phyloP scores from a whole-genome alignment of 2,797 vertebrate genomes.

The Dendrocincla tyrannina region DNA sequence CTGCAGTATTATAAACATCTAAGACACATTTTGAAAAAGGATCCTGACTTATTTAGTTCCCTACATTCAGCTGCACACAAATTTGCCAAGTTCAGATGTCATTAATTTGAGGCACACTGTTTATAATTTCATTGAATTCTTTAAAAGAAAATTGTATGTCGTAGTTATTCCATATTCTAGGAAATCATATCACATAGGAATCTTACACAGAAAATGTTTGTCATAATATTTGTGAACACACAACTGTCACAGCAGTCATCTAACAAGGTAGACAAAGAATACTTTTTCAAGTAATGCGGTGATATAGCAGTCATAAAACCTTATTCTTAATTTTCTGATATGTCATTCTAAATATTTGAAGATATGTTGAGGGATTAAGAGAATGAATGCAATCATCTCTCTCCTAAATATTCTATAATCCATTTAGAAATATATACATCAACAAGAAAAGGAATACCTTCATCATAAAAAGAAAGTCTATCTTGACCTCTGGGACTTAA shows the following conservation, averaged over 20 bases:
- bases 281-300: background rate
- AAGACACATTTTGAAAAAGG: background rate
- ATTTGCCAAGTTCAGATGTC: background rate
- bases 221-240: conserved; percentile 43
- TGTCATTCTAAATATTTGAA: conserved; percentile 4
- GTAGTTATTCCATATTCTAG: background rate
- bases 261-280: conserved; percentile 45
- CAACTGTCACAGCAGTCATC: background rate
- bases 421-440: background rate
- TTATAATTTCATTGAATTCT: background rate
- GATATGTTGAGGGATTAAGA: background rate
- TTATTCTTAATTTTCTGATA: conserved; percentile 36
- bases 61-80: background rate
- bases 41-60: background rate
- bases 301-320: background rate
- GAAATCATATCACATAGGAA: background rate
- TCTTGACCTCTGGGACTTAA: background rate
- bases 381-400: conserved; percentile 19
- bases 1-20: background rate
- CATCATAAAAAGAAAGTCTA: background rate
- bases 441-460: background rate
- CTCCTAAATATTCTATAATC: conserved; percentile 1
- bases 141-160: background rate
- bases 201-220: background rate
- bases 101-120: background rate